phyloP scores from a whole-genome alignment of 2,888 invertebrate genomes.

The Rotaria sp. region DNA sequence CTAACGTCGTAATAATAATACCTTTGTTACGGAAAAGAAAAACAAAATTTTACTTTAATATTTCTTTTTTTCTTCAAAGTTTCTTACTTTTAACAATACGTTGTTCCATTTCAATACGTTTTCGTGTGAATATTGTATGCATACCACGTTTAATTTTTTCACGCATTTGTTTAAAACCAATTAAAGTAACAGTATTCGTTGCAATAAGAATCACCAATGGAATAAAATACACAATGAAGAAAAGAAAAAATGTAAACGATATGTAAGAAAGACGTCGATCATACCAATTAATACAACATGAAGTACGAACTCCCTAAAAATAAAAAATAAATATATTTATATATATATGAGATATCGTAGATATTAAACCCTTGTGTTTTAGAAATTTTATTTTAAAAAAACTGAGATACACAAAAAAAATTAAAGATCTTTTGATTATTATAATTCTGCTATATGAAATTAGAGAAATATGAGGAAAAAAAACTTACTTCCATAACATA shows the following conservation, averaged over 20 bases:
- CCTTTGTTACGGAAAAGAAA: neutral
- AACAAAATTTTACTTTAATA: too few species aligned
- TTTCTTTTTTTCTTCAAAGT: neutral
- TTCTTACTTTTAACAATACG: neutral
- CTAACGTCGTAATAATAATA: neutral
- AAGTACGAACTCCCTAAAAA: neutral
- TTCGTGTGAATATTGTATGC: neutral
- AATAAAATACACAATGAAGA: neutral
- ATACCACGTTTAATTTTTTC: neutral
- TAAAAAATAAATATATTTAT: too few species aligned
- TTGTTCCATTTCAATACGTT: conserved; percentile 22
- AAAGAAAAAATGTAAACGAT: neutral
- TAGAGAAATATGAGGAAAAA: too few species aligned
- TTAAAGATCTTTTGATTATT: too few species aligned
- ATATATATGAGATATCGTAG: neutral
- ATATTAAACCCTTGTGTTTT: too few species aligned
- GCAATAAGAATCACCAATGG: neutral
- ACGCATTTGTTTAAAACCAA: neutral
- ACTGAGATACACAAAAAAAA: too few species aligned
- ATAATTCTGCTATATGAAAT: too few species aligned
- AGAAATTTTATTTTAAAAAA: too few species aligned
- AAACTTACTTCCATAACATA: neutral
- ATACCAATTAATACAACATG: neutral
- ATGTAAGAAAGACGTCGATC: neutral
- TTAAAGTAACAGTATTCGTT: neutral